Evolutionary conservation across 2,888 invertebrate species (phyloP).

Genomic region (Rambutsinella grinnellia): DNA sequence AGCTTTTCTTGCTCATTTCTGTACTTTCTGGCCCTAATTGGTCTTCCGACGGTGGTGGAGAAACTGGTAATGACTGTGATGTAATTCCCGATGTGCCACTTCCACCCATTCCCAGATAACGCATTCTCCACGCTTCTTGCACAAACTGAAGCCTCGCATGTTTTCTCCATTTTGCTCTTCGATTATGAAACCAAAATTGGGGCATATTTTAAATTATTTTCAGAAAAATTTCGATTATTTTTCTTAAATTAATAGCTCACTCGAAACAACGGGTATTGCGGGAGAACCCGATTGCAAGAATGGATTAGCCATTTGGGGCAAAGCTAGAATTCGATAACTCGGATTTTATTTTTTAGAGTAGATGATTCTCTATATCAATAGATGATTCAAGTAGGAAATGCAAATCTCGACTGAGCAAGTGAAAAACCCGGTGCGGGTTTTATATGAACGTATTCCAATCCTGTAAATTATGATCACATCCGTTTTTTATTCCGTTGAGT

Average conservation of each 20-base stretch:
- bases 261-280: slow-evolving; percentile 46
- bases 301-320: slow-evolving; percentile 56
- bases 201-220: no score
- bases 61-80: neutral
- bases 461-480: no score
- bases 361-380: no score
- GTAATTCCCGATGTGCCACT: neutral
- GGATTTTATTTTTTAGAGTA: no score
- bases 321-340: no score
- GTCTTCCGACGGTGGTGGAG: neutral
- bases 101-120: slow-evolving; percentile 77
- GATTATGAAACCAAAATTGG: slow-evolving; percentile 93
- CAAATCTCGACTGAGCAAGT: no score
- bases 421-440: no score
- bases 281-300: slow-evolving; percentile 46
- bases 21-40: neutral
- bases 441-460: no score
- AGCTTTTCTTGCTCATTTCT: neutral
- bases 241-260: slow-evolving; percentile 62
- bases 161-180: slow-evolving; percentile 89
- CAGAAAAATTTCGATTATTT: no score
- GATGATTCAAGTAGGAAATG: no score
- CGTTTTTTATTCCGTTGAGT: no score
- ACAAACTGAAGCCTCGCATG: slow-evolving; percentile 87
- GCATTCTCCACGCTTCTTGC: slow-evolving; percentile 92